Base-by-base conservation (phyloP, 2,797 vertebrate species). In the Sciaenops ocellatus region DNA sequence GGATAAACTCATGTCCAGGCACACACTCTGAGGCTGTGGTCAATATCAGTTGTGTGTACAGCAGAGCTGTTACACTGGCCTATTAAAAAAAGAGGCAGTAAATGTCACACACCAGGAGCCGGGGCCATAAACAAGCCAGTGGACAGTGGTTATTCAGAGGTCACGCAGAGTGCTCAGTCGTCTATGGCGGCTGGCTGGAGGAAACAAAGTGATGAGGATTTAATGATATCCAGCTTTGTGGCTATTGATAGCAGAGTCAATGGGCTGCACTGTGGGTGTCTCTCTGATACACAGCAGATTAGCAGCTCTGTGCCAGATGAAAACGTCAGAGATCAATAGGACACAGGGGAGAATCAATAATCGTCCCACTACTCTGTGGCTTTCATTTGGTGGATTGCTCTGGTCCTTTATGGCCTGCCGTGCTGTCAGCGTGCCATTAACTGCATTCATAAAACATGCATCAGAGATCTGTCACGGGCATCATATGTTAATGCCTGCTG, bases 321-420 rank as follows among this genome's bases (percentile, higher is more conserved):
- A 95, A 96, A 95, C 94, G 93, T 94, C 93, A 94, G 90, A 89
- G 94, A 96, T 96, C 95, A 95, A 96, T 96, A 95, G 94, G 94
- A 96, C 95, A 94, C 93, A 87, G 87, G 94, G 95, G 93, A 95
- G 95, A 95, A 96, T 96, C 95, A 94, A 96, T 96, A 94, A 95
- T 89, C 78, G 85, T 85, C 93, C 87, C 88, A 82, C 87, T 64
- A 83, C 93, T 84, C 78, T 73, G 82, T 65, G 85, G 82, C 85
- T 80, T 87, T 90, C 20, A 60, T 64, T 82, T 75, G 86, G 80
- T 80, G 87, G 91, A 92, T 92, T 85, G 90, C 89, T 85, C 80
- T 78, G 91, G 87, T 82, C 92, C 90, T 94, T 93, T 92, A 89
- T 60, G 59, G 88, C 84, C 79, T 10, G 3, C 78, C 22, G 50